Conservation (phyloP, 2,113 vertebrate genomes). For the Calonectris borealis region DNA sequence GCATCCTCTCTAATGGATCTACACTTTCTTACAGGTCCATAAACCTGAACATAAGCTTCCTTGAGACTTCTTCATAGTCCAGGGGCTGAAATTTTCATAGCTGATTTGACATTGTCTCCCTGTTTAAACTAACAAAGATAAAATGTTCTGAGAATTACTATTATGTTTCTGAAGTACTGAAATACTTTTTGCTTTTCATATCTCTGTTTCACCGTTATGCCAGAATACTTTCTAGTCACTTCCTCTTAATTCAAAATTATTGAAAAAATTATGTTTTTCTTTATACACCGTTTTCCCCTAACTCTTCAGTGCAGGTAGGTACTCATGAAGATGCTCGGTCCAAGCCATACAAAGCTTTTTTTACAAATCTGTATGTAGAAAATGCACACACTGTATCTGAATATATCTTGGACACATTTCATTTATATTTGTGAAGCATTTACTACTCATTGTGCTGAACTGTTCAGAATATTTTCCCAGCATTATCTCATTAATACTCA, state of each 20-base stretch:
- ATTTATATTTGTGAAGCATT: background rate
- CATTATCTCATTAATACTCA: background rate
- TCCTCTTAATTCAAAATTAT: background rate
- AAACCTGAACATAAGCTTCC: background rate
- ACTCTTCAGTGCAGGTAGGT: background rate
- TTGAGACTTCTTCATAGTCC: background rate
- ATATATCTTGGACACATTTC: background rate
- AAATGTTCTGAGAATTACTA: background rate
- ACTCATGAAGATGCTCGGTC: background rate
- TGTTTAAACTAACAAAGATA: background rate
- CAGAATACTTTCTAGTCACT: background rate
- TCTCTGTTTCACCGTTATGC: background rate
- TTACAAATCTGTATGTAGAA: background rate
- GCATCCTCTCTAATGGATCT: background rate
- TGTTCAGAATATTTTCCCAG: background rate
- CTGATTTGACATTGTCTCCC: background rate
- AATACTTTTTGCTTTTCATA: accelerated
- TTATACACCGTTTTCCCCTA: background rate
- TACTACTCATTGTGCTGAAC: background rate
- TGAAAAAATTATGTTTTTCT: background rate
- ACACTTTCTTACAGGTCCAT: background rate
- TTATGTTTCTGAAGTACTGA: background rate
- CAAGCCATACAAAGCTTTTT: background rate
- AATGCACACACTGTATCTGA: background rate
- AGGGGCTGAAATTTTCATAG: background rate